Conservation (phyloP, 2,888 invertebrate species). For the Conus canariensis region DNA sequence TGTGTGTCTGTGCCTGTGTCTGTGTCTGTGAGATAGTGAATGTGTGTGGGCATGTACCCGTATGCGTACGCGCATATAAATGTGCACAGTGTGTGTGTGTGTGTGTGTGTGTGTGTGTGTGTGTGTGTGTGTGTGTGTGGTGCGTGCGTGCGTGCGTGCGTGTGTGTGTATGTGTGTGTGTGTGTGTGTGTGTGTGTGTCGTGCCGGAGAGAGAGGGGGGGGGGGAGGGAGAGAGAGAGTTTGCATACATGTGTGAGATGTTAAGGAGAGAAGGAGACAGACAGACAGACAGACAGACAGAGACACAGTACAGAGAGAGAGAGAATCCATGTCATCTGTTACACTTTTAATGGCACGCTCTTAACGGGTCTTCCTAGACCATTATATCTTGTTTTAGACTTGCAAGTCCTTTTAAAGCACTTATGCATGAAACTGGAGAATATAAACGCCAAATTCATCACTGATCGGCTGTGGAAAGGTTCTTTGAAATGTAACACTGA, state of each 20-base stretch:
- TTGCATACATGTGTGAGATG: no score
- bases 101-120: not conserved
- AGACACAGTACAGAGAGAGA: not conserved
- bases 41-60: not conserved
- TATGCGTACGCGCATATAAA: not conserved
- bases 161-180: not conserved
- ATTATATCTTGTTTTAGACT: no score
- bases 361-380: no score
- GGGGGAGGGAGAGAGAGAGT: not conserved
- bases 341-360: no score
- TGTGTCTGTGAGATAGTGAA: no score
- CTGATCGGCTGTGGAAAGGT: no score
- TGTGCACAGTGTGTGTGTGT: not conserved
- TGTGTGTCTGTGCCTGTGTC: not conserved
- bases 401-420: no score
- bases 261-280: not conserved
- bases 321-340: not conserved
- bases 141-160: not conserved
- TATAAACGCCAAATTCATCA: no score
- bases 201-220: not conserved
- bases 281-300: constrained; percentile 4
- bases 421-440: no score
- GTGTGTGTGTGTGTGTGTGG: not conserved
- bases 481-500: no score
- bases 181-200: not conserved